Percentiles rank a stretch among this genome's conserved stretches.
Conservation (phyloP, 2,888 invertebrate species). For the Polydesmus complanatus region DNA sequence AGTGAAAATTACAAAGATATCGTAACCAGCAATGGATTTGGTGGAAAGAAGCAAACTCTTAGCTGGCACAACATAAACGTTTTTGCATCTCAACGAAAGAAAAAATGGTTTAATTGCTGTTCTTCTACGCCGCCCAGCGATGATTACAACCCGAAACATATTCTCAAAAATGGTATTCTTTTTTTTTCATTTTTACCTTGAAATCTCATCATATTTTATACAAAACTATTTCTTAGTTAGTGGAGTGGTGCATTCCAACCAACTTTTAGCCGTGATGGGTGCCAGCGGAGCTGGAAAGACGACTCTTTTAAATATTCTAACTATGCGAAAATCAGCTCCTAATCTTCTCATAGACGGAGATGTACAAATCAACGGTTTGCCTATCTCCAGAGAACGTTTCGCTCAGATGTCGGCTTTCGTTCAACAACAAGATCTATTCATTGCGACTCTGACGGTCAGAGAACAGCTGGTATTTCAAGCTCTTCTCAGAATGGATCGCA, state of each 20-base stretch:
- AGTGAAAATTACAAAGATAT: too few relatives aligned
- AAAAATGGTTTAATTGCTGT: neutral
- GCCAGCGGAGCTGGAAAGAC: constrained; percentile 79
- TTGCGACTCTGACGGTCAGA: constrained; percentile 72
- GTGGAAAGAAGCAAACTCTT: neutral
- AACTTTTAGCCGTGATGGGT: constrained; percentile 73
- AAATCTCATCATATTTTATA: too few relatives aligned
- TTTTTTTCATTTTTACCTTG: constrained; percentile 7
- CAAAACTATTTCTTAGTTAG: too few relatives aligned
- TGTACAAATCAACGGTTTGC: constrained; percentile 52
- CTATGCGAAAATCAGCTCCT: constrained; percentile 40
- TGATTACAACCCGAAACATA: constrained; percentile 21
- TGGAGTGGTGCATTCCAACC: constrained; percentile 72
- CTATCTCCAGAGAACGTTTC: constrained; percentile 49
- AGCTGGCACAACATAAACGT: constrained; percentile 25
- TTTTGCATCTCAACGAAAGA: constrained; percentile 20
- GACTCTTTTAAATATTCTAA: constrained; percentile 76
- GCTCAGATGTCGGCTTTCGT: constrained; percentile 76
- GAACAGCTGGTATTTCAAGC: constrained; percentile 86
- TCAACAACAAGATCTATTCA: constrained; percentile 85
- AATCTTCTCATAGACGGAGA: constrained; percentile 30
- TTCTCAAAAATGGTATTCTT: constrained; percentile 22
- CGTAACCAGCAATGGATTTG: neutral
- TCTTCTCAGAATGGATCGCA: constrained; percentile 62
- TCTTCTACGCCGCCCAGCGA: neutral